Conservation (phyloP, 2,888 invertebrate genomes). For the Trichogramma evanescens region DNA sequence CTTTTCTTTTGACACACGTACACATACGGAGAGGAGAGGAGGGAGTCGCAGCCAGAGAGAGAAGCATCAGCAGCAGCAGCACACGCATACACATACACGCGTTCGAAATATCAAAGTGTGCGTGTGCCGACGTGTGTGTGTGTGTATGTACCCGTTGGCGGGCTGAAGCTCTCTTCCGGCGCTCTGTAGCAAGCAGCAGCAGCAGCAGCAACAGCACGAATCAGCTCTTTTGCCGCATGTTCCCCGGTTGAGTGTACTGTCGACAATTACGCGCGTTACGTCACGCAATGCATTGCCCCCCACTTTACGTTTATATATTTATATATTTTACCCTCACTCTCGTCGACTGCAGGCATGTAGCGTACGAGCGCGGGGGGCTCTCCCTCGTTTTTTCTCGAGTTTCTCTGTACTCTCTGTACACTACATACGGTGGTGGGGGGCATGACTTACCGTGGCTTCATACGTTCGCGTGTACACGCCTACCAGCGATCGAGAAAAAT, state of each 20-base stretch:
- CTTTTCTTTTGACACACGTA: too few species aligned
- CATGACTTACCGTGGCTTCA: too few species aligned
- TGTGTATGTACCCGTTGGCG: constrained; percentile 27
- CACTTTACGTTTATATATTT: too few species aligned
- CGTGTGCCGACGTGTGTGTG: not conserved
- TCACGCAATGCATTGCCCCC: constrained; percentile 25
- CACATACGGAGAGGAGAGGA: not conserved
- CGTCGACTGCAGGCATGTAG: too few species aligned
- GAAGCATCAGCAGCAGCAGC: not conserved
- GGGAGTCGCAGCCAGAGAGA: not conserved
- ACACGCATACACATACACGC: not conserved
- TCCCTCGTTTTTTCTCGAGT: too few species aligned
- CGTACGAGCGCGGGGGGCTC: too few species aligned
- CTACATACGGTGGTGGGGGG: too few species aligned
- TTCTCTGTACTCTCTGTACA: too few species aligned
- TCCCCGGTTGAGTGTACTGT: constrained; percentile 41
- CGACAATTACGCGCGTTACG: constrained; percentile 45
- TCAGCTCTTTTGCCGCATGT: constrained; percentile 40
- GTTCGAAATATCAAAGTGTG: not conserved
- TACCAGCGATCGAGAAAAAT: too few species aligned
- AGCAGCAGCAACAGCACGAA: constrained; percentile 8
- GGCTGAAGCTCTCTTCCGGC: constrained; percentile 16
- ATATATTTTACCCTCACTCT: too few species aligned
- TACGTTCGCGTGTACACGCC: too few species aligned
- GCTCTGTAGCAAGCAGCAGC: too few species aligned